phyloP scores from a whole-genome alignment of 2,888 invertebrate species.

The Julus scanicus region DNA sequence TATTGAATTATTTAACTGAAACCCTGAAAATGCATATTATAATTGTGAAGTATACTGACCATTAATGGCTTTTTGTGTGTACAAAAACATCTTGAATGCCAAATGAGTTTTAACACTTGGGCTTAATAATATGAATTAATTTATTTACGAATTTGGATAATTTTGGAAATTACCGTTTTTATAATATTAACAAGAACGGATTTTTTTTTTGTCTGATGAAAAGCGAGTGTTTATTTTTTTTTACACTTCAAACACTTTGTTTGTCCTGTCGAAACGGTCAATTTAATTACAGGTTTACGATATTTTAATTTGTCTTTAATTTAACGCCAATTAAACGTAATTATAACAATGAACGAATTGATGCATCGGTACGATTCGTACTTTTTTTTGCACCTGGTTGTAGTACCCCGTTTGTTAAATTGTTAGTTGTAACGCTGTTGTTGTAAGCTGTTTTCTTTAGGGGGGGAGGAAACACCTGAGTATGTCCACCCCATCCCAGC shows the following conservation, averaged over 20 bases:
- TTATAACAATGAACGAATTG: not conserved
- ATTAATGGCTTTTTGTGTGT: too few relatives aligned
- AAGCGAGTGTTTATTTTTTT: not conserved
- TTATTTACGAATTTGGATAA: too few relatives aligned
- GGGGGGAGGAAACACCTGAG: slow-evolving; percentile 31
- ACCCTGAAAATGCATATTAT: too few relatives aligned
- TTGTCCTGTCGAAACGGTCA: not conserved
- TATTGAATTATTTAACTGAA: too few relatives aligned
- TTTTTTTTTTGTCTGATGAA: not conserved
- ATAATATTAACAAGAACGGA: too few relatives aligned
- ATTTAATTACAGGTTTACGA: slow-evolving; percentile 20
- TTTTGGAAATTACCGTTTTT: too few relatives aligned
- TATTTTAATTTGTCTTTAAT: not conserved
- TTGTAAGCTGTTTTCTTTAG: not conserved
- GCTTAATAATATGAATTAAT: too few relatives aligned
- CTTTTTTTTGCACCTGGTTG: slow-evolving; percentile 26
- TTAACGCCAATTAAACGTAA: not conserved
- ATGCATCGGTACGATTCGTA: not conserved
- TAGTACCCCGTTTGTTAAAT: slow-evolving; percentile 25
- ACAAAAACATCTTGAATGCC: too few relatives aligned
- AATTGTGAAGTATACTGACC: too few relatives aligned
- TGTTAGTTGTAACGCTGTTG: slow-evolving; percentile 4
- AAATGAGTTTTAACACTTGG: too few relatives aligned
- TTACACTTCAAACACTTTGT: not conserved
- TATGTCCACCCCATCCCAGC: slow-evolving; percentile 1